These are phyloP conservation scores for Hybos culiciformis DNA, from an alignment of 2,888 invertebrate species.

Conservation along the genomic window DNA sequence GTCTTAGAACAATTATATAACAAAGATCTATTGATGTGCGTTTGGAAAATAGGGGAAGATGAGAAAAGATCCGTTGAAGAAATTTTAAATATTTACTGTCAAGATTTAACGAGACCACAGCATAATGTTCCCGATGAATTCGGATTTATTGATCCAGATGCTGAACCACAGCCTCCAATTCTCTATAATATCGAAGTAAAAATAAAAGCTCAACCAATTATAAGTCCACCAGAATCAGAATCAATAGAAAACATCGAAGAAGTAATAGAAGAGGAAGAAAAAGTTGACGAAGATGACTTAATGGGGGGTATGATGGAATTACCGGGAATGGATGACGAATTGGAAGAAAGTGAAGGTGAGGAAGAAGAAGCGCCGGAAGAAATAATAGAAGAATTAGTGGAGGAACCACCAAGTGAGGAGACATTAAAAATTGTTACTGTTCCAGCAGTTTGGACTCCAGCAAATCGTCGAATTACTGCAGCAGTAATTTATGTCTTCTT, in stretches of 20 bases:
- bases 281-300: slow-evolving; percentile 17
- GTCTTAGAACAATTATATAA: slow-evolving; percentile 26
- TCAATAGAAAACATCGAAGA: too few species aligned
- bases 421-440: slow-evolving; percentile 26
- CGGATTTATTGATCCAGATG: slow-evolving; percentile 19
- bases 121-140: too few species aligned
- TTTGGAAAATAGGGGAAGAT: slow-evolving; percentile 30
- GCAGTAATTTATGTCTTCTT: slow-evolving; percentile 43
- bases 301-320: too few species aligned
- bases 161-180: slow-evolving; percentile 25
- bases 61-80: slow-evolving; percentile 20
- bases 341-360: slow-evolving; percentile 19
- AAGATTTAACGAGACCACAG: slow-evolving; percentile 22
- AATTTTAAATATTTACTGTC: slow-evolving; percentile 21
- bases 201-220: slow-evolving; percentile 18
- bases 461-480: slow-evolving; percentile 42
- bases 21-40: slow-evolving; percentile 30
- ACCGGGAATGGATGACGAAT: slow-evolving; percentile 30
- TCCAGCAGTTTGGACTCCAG: slow-evolving; percentile 43
- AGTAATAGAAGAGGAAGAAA: too few species aligned
- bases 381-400: too few species aligned
- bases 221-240: slow-evolving; percentile 14
- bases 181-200: slow-evolving; percentile 24
- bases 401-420: too few species aligned
- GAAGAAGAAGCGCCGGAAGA: slow-evolving; percentile 16